A percentile compares a stretch with the other conserved stretches of the same genome.
These are phyloP conservation scores for Kryptolebias ocellatus DNA, from an alignment of 2,797 vertebrate genomes.

Conservation along the genomic window DNA sequence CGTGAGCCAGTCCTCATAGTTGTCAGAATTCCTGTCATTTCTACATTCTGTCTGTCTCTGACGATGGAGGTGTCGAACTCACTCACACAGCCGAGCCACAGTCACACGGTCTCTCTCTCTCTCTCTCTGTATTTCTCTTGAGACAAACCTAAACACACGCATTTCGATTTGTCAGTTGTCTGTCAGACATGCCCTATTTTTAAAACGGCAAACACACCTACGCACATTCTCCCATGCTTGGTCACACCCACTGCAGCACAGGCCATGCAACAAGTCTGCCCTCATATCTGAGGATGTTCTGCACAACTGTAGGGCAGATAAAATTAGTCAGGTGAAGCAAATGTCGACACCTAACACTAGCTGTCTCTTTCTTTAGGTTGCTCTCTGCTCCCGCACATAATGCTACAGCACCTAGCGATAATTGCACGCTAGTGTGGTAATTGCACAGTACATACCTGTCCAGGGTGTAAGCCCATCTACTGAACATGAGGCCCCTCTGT, in stretches of 20 bases:
- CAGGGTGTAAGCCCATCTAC: conserved; percentile 74
- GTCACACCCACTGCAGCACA: conserved; percentile 68
- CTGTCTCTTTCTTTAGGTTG: conserved; percentile 61
- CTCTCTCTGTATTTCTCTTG: neutral
- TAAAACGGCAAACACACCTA: conserved; percentile 71
- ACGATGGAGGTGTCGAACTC: conserved; percentile 22
- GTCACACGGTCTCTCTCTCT: conserved; percentile 60
- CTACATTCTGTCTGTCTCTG: neutral
- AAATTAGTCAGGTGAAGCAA: conserved; percentile 63
- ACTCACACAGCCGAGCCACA: conserved; percentile 1
- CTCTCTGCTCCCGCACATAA: conserved; percentile 66
- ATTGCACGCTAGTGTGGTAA: conserved; percentile 70
- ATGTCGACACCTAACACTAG: conserved; percentile 66
- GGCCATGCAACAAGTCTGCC: conserved; percentile 30
- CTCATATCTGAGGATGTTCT: conserved; percentile 17
- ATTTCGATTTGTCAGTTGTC: conserved; percentile 45
- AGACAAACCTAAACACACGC: conserved; percentile 59
- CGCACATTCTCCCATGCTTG: conserved; percentile 74
- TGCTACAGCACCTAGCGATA: conserved; percentile 73
- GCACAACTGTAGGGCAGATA: conserved; percentile 11
- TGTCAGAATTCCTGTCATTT: conserved; percentile 20
- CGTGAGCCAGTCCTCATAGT: neutral
- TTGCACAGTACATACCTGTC: conserved; percentile 79
- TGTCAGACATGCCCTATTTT: conserved; percentile 72
- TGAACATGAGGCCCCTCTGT: conserved; percentile 59